Base-by-base conservation (phyloP, 1,140 invertebrate genomes). In the Zaprionus capensis region DNA sequence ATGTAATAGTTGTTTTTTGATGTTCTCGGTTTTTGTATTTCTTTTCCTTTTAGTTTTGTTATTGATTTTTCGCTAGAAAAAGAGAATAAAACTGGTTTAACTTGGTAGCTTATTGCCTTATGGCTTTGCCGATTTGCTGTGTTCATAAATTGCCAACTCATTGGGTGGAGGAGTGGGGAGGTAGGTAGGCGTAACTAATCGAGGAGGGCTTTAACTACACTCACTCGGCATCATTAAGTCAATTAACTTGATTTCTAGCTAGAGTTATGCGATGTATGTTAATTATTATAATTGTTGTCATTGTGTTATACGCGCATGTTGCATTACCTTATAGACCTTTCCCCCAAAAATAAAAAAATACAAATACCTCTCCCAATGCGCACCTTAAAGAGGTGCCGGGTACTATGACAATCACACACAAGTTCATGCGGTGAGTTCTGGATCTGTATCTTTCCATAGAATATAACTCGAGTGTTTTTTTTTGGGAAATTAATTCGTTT, bases 1-100 rank as follows among this genome's bases (percentile, higher is more conserved):
- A 85, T 85, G 78, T 85, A 85, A 85, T 76, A 44, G 36, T 56
- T 44, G 44, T 44, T 61, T 62, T 62, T 76, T 68, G 28, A 31
- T 31, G 28, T 55, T 79, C 78, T 81, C 81, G 78, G 80, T 81
- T 81, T 81, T 81, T 81, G 26, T 68, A 62, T 44, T 36, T 57
- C 20, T 65, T 24, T 68, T 63, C 5, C 65, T 70, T 53, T 46
- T 46, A 34, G 22, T 68, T 55, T 55, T 63, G 15, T 34, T 65
- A 68, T 78, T 74, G 71, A 63, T 71, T 71, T 71, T 67, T 76
- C 53, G 53, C 49, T 58, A 57, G 57, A 69, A 57, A 66, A 55
- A 56, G 53, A 66, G 38, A 46, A 56, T 46, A 22, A 28, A 28
- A 70, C 68, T 63, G 34, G 63, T 76, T 67, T 66, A 5, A 22